A percentile compares a stretch with the other conserved stretches of the same genome.
phyloP scores from a whole-genome alignment of 2,113 vertebrate species.

The Siniperca chuatsi region DNA sequence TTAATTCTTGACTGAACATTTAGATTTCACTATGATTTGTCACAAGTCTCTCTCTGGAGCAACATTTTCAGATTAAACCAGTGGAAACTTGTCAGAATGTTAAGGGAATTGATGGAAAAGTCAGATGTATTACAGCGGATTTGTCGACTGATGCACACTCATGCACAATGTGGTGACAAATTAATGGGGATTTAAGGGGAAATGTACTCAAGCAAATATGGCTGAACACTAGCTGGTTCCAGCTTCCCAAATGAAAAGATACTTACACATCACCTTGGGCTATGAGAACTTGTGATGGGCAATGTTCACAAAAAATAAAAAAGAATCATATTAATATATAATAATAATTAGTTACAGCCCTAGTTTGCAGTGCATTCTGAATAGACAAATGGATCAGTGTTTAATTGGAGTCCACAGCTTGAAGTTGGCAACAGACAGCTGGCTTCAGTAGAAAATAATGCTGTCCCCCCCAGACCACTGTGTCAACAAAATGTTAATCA shows the following conservation, averaged over 20 bases:
- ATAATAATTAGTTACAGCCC: conserved; percentile 34
- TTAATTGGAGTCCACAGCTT: conserved; percentile 43
- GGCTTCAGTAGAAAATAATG: conserved; percentile 13
- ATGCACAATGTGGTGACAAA: not conserved
- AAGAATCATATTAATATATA: not conserved
- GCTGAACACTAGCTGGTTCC: not conserved
- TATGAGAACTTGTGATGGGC: not conserved
- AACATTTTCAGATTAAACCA: conserved; percentile 24
- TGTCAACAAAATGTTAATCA: conserved; percentile 49
- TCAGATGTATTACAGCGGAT: conserved; percentile 17
- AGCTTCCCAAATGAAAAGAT: not conserved
- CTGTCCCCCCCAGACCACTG: not conserved
- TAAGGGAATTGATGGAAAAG: conserved; percentile 4
- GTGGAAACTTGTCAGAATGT: conserved; percentile 16
- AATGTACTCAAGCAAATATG: not conserved
- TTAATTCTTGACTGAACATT: conserved; percentile 2
- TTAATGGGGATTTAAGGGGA: not conserved
- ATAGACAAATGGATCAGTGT: conserved; percentile 22
- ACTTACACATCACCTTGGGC: not conserved
- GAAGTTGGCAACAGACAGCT: conserved; percentile 35
- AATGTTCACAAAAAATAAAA: not conserved
- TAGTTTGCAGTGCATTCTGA: conserved; percentile 21
- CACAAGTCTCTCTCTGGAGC: conserved; percentile 12
- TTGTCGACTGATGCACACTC: not conserved
- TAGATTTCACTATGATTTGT: not conserved